These are phyloP conservation scores for Oceanodroma leucorhoa DNA, from an alignment of 2,797 vertebrate species.

Conservation along the genomic window DNA sequence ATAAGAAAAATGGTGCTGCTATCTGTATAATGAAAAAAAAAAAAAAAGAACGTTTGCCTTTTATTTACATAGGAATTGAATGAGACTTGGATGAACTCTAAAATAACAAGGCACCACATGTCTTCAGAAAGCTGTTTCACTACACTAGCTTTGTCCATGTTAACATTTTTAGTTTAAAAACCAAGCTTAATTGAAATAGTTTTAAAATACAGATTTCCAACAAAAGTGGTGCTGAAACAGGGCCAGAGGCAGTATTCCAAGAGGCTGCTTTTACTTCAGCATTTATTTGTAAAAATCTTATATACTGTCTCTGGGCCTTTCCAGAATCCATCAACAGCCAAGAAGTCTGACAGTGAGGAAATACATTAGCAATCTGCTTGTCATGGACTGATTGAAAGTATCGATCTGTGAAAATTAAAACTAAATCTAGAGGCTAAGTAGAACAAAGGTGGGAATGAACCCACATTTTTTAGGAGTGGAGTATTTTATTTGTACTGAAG, in stretches of 20 bases:
- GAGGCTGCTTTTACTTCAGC: not conserved
- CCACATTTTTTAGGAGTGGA: not conserved
- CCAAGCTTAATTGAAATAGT: not conserved
- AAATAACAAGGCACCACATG: not conserved
- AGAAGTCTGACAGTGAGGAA: not conserved
- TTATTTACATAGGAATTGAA: not conserved
- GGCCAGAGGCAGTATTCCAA: not conserved
- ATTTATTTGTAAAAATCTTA: slow-evolving; percentile 2
- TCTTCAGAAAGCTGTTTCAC: not conserved
- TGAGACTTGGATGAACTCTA: not conserved
- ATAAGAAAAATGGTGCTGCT: not conserved
- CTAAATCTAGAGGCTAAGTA: not conserved
- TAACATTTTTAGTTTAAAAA: slow-evolving; percentile 7
- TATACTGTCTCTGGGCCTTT: not conserved
- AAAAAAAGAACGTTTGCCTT: not conserved
- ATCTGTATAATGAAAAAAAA: not conserved
- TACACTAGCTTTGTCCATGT: not conserved
- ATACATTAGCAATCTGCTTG: not conserved
- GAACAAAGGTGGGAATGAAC: not conserved
- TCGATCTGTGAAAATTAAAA: not conserved
- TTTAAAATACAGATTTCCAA: slow-evolving; percentile 6
- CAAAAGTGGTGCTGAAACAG: not conserved
- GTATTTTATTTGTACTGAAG: not conserved
- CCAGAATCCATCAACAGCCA: not conserved
- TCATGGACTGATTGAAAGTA: not conserved